Conservation (phyloP, 2,113 vertebrate genomes). For the Macrotis lagotis region DNA sequence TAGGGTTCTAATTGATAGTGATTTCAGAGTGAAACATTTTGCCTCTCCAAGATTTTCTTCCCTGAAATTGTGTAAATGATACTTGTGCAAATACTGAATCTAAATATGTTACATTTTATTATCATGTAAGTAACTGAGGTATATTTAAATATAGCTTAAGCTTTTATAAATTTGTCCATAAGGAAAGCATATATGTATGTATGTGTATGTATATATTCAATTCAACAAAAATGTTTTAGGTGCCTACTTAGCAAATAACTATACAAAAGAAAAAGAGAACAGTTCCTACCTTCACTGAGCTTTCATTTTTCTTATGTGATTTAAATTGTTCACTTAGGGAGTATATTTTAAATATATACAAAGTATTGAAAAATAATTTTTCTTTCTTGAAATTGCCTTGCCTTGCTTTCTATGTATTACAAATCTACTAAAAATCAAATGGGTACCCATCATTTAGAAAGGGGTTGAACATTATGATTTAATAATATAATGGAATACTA, state of each 20-base stretch:
- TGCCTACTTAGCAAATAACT: neutral
- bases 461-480: neutral
- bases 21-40: no score
- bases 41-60: no score
- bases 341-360: neutral
- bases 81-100: no score
- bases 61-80: no score
- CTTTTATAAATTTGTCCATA: no score
- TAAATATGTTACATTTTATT: no score
- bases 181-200: no score
- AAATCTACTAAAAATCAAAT: neutral
- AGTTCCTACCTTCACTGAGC: neutral
- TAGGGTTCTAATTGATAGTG: no score
- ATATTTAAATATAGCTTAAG: no score
- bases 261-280: neutral
- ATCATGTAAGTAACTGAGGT: no score
- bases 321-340: neutral
- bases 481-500: neutral
- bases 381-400: neutral
- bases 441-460: neutral
- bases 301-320: neutral
- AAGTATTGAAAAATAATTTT: no score
- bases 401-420: neutral
- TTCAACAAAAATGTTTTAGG: neutral
- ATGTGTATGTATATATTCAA: no score